Percentiles rank a stretch among this genome's conserved stretches.
Evolutionary conservation across 2,113 vertebrate genomes (phyloP).

Genomic region (Noctilio leporinus): DNA sequence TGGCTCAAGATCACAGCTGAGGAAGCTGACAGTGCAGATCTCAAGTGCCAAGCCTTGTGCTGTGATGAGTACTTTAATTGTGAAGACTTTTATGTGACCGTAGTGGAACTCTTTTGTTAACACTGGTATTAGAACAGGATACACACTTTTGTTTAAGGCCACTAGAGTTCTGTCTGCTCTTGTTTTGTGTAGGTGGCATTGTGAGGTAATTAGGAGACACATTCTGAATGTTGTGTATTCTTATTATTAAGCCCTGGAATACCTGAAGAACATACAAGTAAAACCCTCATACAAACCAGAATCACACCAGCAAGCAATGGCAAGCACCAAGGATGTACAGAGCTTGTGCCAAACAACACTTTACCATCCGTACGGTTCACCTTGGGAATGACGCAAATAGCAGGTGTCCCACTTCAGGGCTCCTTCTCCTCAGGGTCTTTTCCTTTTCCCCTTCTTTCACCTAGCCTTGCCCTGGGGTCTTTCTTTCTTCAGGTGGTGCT

Average conservation of each 20-base stretch:
- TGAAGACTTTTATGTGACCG: background rate
- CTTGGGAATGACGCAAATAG: background rate
- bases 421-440: background rate
- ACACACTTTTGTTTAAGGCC: background rate
- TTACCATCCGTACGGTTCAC: background rate
- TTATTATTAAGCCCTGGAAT: background rate
- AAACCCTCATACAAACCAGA: background rate
- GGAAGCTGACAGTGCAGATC: background rate
- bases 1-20: background rate
- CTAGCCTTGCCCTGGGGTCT: background rate
- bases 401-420: background rate
- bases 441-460: background rate
- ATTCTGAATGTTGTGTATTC: background rate
- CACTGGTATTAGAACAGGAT: background rate
- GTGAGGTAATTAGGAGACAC: background rate
- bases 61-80: background rate
- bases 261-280: background rate
- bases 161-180: background rate
- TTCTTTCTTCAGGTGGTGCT: background rate
- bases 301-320: background rate
- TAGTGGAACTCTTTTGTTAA: background rate
- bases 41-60: background rate
- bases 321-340: background rate
- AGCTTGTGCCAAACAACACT: background rate
- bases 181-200: background rate